phyloP scores from a whole-genome alignment of 1,140 invertebrate species.

The Metopolophium dirhodum region DNA sequence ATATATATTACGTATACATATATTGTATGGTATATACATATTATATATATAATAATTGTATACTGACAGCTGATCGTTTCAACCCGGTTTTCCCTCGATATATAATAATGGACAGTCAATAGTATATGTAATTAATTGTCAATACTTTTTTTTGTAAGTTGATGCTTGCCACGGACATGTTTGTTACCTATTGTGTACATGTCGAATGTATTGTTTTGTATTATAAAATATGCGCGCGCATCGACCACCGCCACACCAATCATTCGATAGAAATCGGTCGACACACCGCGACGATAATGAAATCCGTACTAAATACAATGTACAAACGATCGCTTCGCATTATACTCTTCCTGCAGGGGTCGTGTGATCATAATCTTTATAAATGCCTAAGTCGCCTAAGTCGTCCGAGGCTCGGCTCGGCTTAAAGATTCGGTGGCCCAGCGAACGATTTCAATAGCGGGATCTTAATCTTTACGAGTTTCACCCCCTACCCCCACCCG shows the following conservation, averaged over 20 bases:
- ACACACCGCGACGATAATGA: neutral
- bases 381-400: neutral
- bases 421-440: neutral
- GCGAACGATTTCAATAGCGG: neutral
- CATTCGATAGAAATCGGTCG: neutral
- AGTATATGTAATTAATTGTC: no score
- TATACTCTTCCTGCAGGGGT: neutral
- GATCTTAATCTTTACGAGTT: neutral
- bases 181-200: no score
- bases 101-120: no score
- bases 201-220: neutral
- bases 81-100: no score
- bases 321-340: neutral
- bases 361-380: neutral
- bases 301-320: neutral
- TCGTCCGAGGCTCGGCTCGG: neutral
- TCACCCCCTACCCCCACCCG: no score
- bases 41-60: no score
- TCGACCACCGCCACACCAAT: neutral
- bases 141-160: no score
- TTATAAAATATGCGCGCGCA: neutral
- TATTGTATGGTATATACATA: no score
- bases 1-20: no score
- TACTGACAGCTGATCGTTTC: no score
- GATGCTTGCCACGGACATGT: no score